Evolutionary conservation across 2,888 invertebrate genomes (phyloP).

Genomic region (Oscheius myriophilus): DNA sequence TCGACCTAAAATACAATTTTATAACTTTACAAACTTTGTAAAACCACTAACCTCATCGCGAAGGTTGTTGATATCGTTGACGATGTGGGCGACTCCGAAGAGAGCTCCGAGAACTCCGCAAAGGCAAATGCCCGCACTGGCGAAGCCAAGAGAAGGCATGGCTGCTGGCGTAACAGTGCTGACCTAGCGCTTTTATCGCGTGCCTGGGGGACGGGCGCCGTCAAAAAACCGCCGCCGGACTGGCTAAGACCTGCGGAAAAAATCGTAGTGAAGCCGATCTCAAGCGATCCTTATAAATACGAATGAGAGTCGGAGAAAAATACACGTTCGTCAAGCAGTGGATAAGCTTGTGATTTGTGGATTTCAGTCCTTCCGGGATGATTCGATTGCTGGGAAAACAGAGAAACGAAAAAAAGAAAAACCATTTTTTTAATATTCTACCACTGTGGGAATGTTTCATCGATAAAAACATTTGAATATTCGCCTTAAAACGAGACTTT

Average conservation of each 20-base stretch:
- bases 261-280: not conserved
- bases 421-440: no score
- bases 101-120: constrained; percentile 50
- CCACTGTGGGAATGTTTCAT: no score
- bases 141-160: constrained; percentile 47
- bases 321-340: no score
- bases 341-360: no score
- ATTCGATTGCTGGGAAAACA: no score
- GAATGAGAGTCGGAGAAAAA: no score
- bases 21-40: no score
- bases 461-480: no score
- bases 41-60: constrained; percentile 45
- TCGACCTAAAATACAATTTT: constrained; percentile 31
- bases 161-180: not conserved
- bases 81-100: constrained; percentile 50
- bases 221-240: constrained; percentile 14
- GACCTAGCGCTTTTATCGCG: constrained; percentile 9
- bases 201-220: not conserved
- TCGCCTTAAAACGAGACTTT: no score
- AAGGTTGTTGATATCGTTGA: constrained; percentile 53
- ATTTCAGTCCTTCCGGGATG: no score
- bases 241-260: constrained; percentile 11
- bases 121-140: constrained; percentile 48
- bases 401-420: no score
- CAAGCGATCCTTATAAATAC: no score